Evolutionary conservation across 2,888 invertebrate genomes (phyloP).

Genomic region (Entomobrya proxima): DNA sequence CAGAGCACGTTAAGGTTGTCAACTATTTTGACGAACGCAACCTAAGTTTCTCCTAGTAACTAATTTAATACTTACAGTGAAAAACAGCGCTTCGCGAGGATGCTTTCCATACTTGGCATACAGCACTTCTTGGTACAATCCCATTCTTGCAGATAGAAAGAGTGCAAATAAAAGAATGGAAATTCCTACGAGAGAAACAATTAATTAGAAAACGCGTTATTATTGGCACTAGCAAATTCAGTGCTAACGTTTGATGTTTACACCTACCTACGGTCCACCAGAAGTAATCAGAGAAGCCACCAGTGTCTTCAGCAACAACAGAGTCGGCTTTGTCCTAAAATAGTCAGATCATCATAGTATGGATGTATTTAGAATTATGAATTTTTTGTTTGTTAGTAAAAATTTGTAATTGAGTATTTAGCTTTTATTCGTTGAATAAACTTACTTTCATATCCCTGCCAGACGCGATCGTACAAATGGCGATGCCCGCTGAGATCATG

Average conservation of each 20-base stretch:
- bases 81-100: conserved; percentile 91
- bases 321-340: conserved; percentile 69
- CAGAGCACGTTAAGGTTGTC: background rate
- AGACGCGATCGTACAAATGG: conserved; percentile 92
- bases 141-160: conserved; percentile 95
- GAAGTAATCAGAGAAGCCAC: conserved; percentile 79
- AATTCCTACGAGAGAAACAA: conserved; percentile 81
- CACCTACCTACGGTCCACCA: conserved; percentile 81
- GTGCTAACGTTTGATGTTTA: background rate
- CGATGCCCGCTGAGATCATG: conserved; percentile 95
- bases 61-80: conserved; percentile 81
- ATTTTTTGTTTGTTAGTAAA: conserved; percentile 1
- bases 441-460: conserved; percentile 81
- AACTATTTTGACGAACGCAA: background rate
- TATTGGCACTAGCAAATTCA: too few relatives aligned
- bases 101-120: conserved; percentile 92
- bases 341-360: conserved; percentile 39
- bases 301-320: conserved; percentile 54
- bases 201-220: too few relatives aligned
- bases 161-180: conserved; percentile 89
- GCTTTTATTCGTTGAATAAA: background rate
- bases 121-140: conserved; percentile 93
- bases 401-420: background rate
- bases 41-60: background rate
- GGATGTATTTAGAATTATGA: too few relatives aligned